These are phyloP conservation scores for Lepus oiostolus DNA, from an alignment of 2,797 vertebrate species.

Conservation along the genomic window DNA sequence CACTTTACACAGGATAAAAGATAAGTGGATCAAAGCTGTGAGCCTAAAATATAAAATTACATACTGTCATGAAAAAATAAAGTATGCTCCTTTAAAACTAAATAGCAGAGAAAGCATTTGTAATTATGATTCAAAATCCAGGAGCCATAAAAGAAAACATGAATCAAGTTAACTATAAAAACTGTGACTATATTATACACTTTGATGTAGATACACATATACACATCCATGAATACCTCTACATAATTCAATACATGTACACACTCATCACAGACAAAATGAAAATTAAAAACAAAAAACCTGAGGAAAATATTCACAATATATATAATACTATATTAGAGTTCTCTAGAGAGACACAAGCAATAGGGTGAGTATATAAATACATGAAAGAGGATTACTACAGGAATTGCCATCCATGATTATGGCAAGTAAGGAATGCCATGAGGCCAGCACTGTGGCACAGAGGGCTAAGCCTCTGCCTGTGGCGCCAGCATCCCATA, in stretches of 20 bases:
- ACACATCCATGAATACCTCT: not conserved
- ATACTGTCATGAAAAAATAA: not conserved
- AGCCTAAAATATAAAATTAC: constrained; percentile 46
- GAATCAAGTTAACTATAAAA: constrained; percentile 35
- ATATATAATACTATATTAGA: not conserved
- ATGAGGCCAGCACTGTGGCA: no score
- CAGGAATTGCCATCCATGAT: no score
- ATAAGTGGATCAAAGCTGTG: not conserved
- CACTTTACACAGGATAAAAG: constrained; percentile 36
- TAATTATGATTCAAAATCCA: constrained; percentile 44
- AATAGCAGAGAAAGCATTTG: not conserved
- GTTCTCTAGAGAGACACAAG: no score
- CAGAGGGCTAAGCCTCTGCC: no score
- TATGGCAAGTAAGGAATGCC: no score
- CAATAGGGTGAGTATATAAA: no score
- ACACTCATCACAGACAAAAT: not conserved
- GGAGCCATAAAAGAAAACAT: constrained; percentile 37
- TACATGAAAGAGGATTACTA: no score
- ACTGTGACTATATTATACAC: not conserved
- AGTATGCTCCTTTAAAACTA: not conserved
- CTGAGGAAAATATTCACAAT: not conserved
- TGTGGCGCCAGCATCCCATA: no score
- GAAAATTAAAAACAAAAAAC: not conserved
- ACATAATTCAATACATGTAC: not conserved
- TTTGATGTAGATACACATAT: not conserved